Percentiles rank a stretch among this genome's conserved stretches.
Evolutionary conservation across 2,113 vertebrate genomes (phyloP).

Genomic region (Gymnorhina tibicen): DNA sequence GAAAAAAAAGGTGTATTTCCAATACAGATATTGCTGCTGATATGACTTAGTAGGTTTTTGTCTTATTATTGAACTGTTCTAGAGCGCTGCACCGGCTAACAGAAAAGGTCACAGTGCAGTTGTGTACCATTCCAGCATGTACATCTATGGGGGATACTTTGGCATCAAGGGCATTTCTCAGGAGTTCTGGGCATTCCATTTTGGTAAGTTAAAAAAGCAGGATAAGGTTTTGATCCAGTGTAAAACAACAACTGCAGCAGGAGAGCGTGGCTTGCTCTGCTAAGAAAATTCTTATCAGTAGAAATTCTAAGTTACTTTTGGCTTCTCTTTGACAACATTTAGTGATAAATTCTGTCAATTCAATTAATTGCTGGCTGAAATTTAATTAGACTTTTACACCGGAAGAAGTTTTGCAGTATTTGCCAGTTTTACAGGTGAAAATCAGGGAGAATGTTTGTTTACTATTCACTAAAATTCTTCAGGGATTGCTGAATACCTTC

Average conservation of each 20-base stretch:
- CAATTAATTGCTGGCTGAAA: not conserved
- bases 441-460: not conserved
- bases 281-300: not conserved
- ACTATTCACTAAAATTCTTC: not conserved
- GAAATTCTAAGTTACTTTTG: not conserved
- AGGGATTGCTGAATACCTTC: not conserved
- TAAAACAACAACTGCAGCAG: not conserved
- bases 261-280: not conserved
- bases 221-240: not conserved
- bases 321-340: not conserved
- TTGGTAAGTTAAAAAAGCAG: constrained; percentile 67
- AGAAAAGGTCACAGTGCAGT: constrained; percentile 85
- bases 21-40: not conserved
- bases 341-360: not conserved
- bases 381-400: not conserved
- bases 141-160: constrained; percentile 81
- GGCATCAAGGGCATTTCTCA: constrained; percentile 82
- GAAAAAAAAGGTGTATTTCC: not conserved
- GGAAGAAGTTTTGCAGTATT: not conserved
- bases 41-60: not conserved
- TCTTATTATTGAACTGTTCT: not conserved
- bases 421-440: not conserved
- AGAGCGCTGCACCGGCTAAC: constrained; percentile 74
- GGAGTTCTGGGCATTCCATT: constrained; percentile 83
- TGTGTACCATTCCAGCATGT: constrained; percentile 75